Evolutionary conservation across 2,113 vertebrate species (phyloP).

Genomic region (Dermatemys mawii): DNA sequence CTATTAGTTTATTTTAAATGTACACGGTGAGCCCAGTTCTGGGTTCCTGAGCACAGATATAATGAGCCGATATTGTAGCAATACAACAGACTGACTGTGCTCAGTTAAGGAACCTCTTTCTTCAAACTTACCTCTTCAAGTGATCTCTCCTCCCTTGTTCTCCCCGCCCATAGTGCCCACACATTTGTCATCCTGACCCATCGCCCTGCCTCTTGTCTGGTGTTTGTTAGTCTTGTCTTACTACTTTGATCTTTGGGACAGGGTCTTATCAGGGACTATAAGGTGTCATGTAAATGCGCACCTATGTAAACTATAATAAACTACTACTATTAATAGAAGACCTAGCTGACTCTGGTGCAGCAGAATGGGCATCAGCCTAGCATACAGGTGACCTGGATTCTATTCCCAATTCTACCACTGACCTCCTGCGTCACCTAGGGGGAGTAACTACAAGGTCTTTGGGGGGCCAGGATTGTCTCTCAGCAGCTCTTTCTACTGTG

Average conservation of each 20-base stretch:
- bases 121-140: background rate
- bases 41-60: background rate
- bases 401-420: background rate
- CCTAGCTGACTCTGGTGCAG: background rate
- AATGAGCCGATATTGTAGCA: background rate
- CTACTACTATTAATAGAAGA: background rate
- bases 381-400: background rate
- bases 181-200: background rate
- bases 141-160: background rate
- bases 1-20: background rate
- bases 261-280: background rate
- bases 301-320: background rate
- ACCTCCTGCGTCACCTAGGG: no score
- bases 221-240: background rate
- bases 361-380: background rate
- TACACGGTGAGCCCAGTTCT: background rate
- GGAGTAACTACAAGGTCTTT: background rate
- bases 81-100: background rate
- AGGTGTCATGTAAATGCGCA: background rate
- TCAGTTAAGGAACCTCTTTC: background rate
- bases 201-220: background rate
- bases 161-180: background rate
- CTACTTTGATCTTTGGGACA: background rate
- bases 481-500: background rate
- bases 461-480: background rate